Base-by-base conservation (phyloP, 2,113 vertebrate genomes). In the Periophthalmus modestus region DNA sequence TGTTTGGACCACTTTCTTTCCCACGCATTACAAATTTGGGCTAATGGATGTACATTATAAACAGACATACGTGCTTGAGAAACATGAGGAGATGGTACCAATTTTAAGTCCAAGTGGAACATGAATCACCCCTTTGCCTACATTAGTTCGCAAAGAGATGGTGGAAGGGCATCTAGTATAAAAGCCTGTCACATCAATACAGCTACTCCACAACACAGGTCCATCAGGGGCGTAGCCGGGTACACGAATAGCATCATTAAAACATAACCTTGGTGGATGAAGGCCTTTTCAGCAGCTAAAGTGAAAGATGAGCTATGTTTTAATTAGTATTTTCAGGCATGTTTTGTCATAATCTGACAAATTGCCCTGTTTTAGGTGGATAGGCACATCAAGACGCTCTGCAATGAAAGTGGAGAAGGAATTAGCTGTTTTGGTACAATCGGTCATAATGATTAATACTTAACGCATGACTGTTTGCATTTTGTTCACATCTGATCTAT, bases 361-460 rank as follows among this genome's bases (percentile, higher is more conserved):
- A 65, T 36, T 65, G 34, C 18, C 3, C 18, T 65, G 62, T 19
- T n/a, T 34, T 39, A 65, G 43, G 9, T 39, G 62, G 4, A 39
- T n/a, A 15, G 62, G 33, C 62, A 36, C 33, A 65, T 34, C 33
- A 3, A 65, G 9, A 65, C n/a, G 16, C 33, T 36, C 33, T 33
- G 58, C 10, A 16, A 7, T 33, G 28, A 34, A 36, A 19, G 28
- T 11, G 62, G 15, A 65, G 18, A 65, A 36, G 15, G 18, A 43
- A 65, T 39, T 3, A 39, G 18, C 34, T 39, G 62, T 65, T 63
- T 15, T 18, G 12, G 62, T 7, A 36, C 18, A 7, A 39, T 65
- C 2, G n/a, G 39, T 65, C 33, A 65, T 34, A 65, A 65, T 43
- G 62, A 65, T 65, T 18, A 36, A 65, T 65, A n/a, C 39, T 65